Conservation (phyloP, 37 sponge, comb jelly and placozoan species). For the Geodia barretti region DNA sequence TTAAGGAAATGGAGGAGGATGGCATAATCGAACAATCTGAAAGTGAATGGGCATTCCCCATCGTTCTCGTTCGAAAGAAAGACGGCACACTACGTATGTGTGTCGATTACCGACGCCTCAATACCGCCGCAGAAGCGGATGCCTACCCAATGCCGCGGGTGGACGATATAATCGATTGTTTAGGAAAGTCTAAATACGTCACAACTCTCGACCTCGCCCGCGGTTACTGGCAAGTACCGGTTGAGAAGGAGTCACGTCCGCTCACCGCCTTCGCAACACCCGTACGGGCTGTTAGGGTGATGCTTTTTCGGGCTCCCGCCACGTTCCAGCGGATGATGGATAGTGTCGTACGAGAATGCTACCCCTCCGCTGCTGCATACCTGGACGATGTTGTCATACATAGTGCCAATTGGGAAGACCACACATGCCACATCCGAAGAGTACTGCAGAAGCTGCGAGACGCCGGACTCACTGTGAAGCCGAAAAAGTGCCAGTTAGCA, state of each 20-base stretch:
- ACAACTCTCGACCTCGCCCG: constrained; percentile 46
- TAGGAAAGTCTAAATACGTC: constrained; percentile 41
- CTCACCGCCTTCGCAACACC: constrained; percentile 52
- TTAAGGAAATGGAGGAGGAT: not conserved
- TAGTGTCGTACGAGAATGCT: constrained; percentile 6
- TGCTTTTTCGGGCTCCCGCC: constrained; percentile 67
- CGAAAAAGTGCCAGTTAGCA: constrained; percentile 49
- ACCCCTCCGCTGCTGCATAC: constrained; percentile 37
- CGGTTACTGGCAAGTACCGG: constrained; percentile 67
- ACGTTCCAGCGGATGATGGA: constrained; percentile 69
- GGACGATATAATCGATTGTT: constrained; percentile 40
- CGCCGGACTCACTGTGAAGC: constrained; percentile 54
- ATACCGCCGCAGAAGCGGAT: not conserved
- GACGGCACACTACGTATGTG: not conserved
- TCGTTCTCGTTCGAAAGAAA: not conserved
- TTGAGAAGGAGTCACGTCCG: constrained; percentile 7
- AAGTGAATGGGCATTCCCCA: constrained; percentile 4
- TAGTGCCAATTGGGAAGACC: constrained; percentile 58
- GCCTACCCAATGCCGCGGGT: constrained; percentile 7
- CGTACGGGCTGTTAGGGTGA: constrained; percentile 29
- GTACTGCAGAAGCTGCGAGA: constrained; percentile 19
- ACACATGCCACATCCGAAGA: constrained; percentile 19
- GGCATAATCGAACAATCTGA: not conserved
- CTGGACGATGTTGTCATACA: constrained; percentile 53
- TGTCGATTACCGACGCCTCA: constrained; percentile 11